Percentiles rank a stretch among this genome's conserved stretches.
Evolutionary conservation across 2,888 invertebrate species (phyloP).

Genomic region (Cecidostiba fungosa): DNA sequence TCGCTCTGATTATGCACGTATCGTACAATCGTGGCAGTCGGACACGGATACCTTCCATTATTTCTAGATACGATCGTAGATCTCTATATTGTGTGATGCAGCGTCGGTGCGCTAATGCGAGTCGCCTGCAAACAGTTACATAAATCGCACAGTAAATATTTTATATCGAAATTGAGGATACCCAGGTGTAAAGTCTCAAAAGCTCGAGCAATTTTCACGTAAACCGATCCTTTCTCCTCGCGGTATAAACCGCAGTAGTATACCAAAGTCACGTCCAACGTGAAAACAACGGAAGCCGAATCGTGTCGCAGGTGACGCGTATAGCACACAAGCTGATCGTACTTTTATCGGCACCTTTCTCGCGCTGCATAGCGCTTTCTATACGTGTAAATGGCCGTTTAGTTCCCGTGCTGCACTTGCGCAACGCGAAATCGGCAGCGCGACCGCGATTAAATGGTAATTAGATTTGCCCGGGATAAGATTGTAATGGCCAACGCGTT

Average conservation of each 20-base stretch:
- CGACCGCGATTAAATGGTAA: constrained; percentile 61
- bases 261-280: background rate
- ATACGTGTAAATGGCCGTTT: background rate
- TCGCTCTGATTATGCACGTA: constrained; percentile 14
- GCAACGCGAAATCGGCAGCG: constrained; percentile 27
- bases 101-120: background rate
- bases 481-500: constrained; percentile 37
- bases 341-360: constrained; percentile 28
- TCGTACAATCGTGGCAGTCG: background rate
- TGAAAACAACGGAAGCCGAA: constrained; percentile 16
- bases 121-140: background rate
- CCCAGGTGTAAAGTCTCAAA: background rate
- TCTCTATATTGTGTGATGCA: background rate
- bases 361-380: constrained; percentile 38
- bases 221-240: background rate
- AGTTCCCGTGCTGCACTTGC: constrained; percentile 17
- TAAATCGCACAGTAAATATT: background rate
- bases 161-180: background rate
- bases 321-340: background rate
- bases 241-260: background rate
- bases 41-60: background rate
- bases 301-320: constrained; percentile 12
- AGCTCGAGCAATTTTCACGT: background rate
- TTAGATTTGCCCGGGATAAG: constrained; percentile 60
- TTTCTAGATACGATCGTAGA: background rate